Evolutionary conservation across 2,113 vertebrate genomes (phyloP), one percentile per base, ranked within the genome.

Genomic region (Mionectes macconnelli): DNA sequence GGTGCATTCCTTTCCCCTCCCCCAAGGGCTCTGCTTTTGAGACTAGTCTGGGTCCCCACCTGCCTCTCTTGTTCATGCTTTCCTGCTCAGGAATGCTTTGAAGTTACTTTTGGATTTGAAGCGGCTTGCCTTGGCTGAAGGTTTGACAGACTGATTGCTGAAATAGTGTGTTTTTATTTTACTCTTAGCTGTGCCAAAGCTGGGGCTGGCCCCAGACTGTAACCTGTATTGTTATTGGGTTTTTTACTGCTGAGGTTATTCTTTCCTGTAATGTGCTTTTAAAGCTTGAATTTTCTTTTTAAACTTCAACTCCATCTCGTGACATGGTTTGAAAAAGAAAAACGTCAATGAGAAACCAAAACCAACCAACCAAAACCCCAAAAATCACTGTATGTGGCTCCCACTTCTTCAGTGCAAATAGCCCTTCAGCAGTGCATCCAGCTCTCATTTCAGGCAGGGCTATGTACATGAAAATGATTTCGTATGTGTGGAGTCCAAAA

Each of bases 21-120:
- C 92, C 6, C 0, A 2, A 57, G 62, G 89, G 52, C 44, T 78
- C 53, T 84, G 37, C 31, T 87, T 75, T 64, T 78, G 73, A 73
- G 62, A 57, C 50, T 33, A 14, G 7, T 76, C 72, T 81, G 75
- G 22, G 49, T 89, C 64, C 68, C 59, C 81, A 94, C 72, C 64
- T 97, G 84, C 89, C 66, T 49, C 53, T 88, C 64, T 72, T 68
- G 24, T 50, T 92, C 15, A 0, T 84, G 75, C 75, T 95, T 77
- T 95, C 37, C 75, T 93, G 63, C 60, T 83, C 52, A 56, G 92
- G 93, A 96, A 96, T 93, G 92, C 88, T 96, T 96, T 96, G 93
- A 93, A 94, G 85, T 88, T 78, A 23, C 73, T 91, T 23, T 69
- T 91, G 91, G 83, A 83, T 95, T 91, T 94, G 82, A 94, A 94